Percentiles rank a stretch among this genome's conserved stretches.
Conservation (phyloP, 2,888 invertebrate species). For the Eustalomyia histrio region DNA sequence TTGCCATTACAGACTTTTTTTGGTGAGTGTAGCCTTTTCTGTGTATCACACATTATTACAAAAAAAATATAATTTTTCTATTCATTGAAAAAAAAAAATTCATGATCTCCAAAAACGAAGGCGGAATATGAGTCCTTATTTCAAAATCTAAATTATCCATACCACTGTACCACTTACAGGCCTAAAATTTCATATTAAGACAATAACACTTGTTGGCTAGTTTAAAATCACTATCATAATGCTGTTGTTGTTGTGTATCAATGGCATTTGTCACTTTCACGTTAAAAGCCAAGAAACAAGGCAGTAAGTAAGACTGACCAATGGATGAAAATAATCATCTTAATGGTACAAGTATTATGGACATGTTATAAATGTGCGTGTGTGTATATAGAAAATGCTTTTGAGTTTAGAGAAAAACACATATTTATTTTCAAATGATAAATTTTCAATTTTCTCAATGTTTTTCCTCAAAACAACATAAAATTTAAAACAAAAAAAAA, state of each 20-base stretch:
- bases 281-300: conserved; percentile 63
- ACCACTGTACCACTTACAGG: not conserved
- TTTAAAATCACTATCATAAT: not conserved
- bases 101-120: too few relatives aligned
- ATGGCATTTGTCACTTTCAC: conserved; percentile 72
- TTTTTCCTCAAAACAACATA: not conserved
- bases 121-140: too few relatives aligned
- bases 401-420: too few relatives aligned
- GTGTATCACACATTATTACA: too few relatives aligned
- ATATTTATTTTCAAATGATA: not conserved
- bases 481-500: too few relatives aligned
- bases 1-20: too few relatives aligned
- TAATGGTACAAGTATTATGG: conserved; percentile 30
- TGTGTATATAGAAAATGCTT: not conserved
- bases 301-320: conserved; percentile 3
- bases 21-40: too few relatives aligned
- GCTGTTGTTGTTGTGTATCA: conserved; percentile 42
- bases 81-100: too few relatives aligned
- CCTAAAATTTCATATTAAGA: conserved; percentile 1
- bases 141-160: too few relatives aligned
- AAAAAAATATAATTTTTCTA: too few relatives aligned
- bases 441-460: conserved; percentile 22
- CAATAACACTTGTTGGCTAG: conserved; percentile 9
- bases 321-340: conserved; percentile 9
- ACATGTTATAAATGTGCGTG: conserved; percentile 13